These are phyloP conservation scores for Prunella strophiata DNA, from an alignment of 2,797 vertebrate genomes.

Conservation along the genomic window DNA sequence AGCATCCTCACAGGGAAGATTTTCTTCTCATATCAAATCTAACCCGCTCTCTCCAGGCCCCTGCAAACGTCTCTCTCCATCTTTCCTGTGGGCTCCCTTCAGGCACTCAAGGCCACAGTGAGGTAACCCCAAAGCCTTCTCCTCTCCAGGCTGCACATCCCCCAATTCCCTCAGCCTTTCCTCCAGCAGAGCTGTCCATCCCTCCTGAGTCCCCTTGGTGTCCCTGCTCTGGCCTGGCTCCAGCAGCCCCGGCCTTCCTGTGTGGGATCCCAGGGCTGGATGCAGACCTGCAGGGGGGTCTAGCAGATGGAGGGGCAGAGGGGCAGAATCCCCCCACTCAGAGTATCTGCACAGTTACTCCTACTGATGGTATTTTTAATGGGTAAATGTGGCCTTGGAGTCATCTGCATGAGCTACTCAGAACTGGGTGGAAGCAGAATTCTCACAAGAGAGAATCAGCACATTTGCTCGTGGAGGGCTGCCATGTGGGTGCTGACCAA, in stretches of 20 bases:
- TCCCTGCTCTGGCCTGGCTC: too few species aligned
- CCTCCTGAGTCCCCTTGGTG: too few species aligned
- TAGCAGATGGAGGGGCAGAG: not conserved
- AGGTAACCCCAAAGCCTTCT: too few species aligned
- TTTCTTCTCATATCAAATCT: not conserved
- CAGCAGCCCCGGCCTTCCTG: too few species aligned
- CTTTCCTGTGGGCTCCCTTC: too few species aligned
- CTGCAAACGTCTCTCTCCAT: not conserved
- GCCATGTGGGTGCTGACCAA: not conserved
- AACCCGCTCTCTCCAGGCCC: rapidly evolving
- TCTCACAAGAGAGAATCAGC: not conserved
- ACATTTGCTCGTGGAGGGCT: not conserved
- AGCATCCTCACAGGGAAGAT: rapidly evolving
- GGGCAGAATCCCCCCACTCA: not conserved
- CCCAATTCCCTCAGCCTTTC: too few species aligned
- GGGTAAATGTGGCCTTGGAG: not conserved
- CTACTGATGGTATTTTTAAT: not conserved
- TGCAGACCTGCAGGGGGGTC: rapidly evolving
- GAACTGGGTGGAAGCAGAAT: not conserved
- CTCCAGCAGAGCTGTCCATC: too few species aligned
- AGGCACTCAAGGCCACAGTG: too few species aligned
- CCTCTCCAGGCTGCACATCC: too few species aligned
- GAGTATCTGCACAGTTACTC: not conserved
- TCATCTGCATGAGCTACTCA: not conserved
- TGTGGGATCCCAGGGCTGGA: not conserved